Evolutionary conservation across 2,797 vertebrate species (phyloP).

Genomic region (Premnoplex brunnescens): DNA sequence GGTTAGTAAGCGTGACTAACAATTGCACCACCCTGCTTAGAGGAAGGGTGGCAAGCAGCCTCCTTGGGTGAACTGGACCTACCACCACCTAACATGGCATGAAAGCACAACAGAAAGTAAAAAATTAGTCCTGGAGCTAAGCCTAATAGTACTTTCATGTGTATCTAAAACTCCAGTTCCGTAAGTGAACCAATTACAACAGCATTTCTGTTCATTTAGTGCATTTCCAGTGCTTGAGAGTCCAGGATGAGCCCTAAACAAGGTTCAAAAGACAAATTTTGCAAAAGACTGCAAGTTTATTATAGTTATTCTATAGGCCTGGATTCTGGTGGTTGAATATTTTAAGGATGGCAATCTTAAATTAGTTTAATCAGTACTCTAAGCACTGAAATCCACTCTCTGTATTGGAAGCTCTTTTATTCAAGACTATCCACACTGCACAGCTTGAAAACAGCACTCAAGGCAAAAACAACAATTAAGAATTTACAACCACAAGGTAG

Average conservation of each 20-base stretch:
- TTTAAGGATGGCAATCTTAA: background rate
- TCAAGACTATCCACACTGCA: background rate
- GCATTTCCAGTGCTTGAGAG: background rate
- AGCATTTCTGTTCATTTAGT: background rate
- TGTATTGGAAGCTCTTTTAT: background rate
- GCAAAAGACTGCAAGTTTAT: background rate
- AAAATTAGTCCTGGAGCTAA: background rate
- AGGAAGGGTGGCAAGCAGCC: background rate
- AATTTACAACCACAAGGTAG: background rate
- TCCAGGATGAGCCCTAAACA: background rate
- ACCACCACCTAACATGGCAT: fast-evolving
- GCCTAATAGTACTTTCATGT: background rate
- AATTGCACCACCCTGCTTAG: background rate
- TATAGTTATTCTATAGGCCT: background rate
- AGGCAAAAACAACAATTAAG: background rate
- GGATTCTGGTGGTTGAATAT: background rate
- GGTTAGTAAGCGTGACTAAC: background rate
- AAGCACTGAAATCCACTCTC: background rate
- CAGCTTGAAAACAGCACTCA: background rate
- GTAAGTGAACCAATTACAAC: background rate
- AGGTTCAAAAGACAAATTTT: background rate
- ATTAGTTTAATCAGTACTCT: background rate
- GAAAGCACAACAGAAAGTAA: background rate
- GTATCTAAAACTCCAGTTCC: background rate
- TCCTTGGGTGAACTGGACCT: fast-evolving